These are phyloP conservation scores for Galeopsomyia nigrocyanea DNA, from an alignment of 2,888 invertebrate species.

Conservation along the genomic window DNA sequence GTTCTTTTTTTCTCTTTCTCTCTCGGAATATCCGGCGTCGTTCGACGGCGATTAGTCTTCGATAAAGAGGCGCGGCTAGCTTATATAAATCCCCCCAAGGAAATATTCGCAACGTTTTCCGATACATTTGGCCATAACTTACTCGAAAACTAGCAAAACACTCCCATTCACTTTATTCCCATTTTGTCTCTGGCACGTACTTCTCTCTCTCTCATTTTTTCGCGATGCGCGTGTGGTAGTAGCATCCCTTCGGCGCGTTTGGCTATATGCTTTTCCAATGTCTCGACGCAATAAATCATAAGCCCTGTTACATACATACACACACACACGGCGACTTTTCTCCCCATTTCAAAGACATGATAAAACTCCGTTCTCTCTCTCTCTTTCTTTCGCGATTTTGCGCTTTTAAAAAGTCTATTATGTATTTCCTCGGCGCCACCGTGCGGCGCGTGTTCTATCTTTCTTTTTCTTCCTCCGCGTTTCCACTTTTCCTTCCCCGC, in stretches of 20 bases:
- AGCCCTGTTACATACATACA: neutral
- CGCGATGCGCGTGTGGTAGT: too few species aligned
- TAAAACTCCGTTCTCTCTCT: neutral
- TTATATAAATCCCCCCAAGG: too few species aligned
- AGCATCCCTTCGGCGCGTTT: too few species aligned
- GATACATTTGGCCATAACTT: constrained; percentile 20
- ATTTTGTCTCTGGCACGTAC: neutral
- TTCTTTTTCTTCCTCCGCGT: too few species aligned
- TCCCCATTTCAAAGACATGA: neutral
- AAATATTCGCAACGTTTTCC: too few species aligned
- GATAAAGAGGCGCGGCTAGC: too few species aligned
- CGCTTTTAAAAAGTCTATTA: too few species aligned
- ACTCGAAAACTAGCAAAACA: constrained; percentile 21
- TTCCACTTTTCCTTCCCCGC: neutral
- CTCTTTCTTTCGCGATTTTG: neutral
- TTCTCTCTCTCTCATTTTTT: neutral
- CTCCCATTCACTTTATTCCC: constrained; percentile 6
- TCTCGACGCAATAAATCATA: constrained; percentile 33
- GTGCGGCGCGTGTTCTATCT: neutral
- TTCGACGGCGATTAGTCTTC: too few species aligned
- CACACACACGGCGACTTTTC: too few species aligned
- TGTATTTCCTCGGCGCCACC: neutral
- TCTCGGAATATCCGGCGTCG: too few species aligned
- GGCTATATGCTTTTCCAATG: neutral
- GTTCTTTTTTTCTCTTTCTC: too few species aligned